A percentile compares a stretch with the other conserved stretches of the same genome.
phyloP scores from a whole-genome alignment of 1,140 invertebrate species.

The Trinorchestia longiramus region DNA sequence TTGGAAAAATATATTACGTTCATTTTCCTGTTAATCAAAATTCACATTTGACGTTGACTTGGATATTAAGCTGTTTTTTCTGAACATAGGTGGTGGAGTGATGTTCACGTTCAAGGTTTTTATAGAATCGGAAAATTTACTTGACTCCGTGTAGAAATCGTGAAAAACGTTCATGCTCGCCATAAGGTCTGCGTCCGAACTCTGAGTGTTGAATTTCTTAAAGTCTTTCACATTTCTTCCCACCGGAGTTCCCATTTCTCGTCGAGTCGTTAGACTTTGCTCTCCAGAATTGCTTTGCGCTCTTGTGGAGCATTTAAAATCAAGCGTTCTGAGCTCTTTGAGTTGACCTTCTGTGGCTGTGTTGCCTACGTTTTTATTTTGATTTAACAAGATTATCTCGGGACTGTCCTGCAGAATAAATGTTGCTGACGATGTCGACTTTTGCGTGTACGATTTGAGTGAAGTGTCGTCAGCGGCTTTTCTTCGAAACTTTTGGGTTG shows the following conservation, averaged over 20 bases:
- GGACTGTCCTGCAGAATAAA: slow-evolving; percentile 17
- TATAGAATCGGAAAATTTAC: background rate
- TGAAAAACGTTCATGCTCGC: slow-evolving; percentile 20
- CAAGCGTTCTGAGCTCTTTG: background rate
- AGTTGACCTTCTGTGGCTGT: background rate
- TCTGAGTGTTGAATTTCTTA: background rate
- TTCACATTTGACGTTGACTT: background rate
- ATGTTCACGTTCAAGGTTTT: slow-evolving; percentile 22
- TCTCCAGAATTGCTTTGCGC: background rate
- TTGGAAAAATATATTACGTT: background rate
- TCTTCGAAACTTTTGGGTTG: slow-evolving; percentile 15
- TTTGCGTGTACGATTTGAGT: background rate
- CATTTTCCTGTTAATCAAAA: background rate
- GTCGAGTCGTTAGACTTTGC: background rate
- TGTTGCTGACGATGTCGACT: slow-evolving; percentile 1
- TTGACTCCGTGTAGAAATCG: background rate
- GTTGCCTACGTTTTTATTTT: background rate
- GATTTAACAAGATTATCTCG: slow-evolving; percentile 11
- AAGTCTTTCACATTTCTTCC: background rate
- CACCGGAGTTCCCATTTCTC: background rate
- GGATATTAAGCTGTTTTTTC: background rate
- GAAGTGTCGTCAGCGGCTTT: background rate
- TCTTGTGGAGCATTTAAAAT: background rate
- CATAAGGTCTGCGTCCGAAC: background rate
- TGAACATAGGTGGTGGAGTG: slow-evolving; percentile 23